Evolutionary conservation across 2,113 vertebrate genomes (phyloP), one percentile per base, ranked within the genome.

Genomic region (Condylura cristata): DNA sequence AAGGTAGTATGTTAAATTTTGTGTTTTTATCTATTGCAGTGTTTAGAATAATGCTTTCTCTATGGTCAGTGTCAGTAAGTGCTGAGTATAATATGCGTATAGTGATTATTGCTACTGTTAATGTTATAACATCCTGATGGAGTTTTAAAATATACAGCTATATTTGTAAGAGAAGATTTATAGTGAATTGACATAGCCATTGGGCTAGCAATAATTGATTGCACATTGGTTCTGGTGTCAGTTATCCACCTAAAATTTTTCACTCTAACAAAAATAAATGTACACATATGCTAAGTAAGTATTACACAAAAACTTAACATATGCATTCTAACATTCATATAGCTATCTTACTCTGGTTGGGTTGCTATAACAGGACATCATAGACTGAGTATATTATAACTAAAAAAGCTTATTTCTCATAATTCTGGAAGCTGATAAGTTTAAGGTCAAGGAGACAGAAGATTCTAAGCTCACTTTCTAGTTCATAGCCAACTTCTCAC

Each of bases 141-240:
- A 34, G 41, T 61, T 86, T 58, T 32, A 37, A 92, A 78, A 14
- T 24, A 34, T 24, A 20, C 10, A 84, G 24, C 24, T 61, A 60
- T 66, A 89, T 92, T 84, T 48, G 22, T 24, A 68, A 72, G 51
- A 94, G 51, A 84, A 87, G 86, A 56, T 71, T 51, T 48, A 26
- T 8, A 51, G 34, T 34, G n/a, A 34, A 17, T 68, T 44, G 66
- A 22, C 89, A 30, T 51, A 51, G 28, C 9, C 34, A 68, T 17
- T 86, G 6, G 34, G 44, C 41, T n/a, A 41, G 32, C 8, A 39
- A 39, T 60, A 8, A 41, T 28, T n/a, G 6, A 80, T 44, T 26
- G 51, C 10, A 88, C 53, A 91, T 37, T 82, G 10, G n/a, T 46
- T 46, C 2, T 53, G 24, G 5, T 48, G 9, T 72, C 30, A 32